These are phyloP conservation scores for Lysandra bellargus DNA, from an alignment of 2,888 invertebrate species.

Conservation along the genomic window DNA sequence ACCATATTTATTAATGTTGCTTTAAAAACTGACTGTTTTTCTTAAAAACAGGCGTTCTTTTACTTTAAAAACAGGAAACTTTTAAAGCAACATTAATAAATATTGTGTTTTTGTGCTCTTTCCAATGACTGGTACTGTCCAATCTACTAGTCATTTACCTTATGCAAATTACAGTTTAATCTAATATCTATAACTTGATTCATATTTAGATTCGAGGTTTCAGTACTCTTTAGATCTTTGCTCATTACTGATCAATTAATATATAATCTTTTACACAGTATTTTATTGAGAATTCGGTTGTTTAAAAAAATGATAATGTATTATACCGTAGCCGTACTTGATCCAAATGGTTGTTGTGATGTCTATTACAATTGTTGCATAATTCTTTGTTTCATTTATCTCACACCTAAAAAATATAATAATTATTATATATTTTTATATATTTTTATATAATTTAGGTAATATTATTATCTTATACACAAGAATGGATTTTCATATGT, in stretches of 20 bases:
- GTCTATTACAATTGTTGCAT: slow-evolving; percentile 78
- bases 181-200: background rate
- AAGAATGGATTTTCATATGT: too few species aligned
- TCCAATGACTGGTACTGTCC: too few species aligned
- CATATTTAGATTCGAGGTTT: background rate
- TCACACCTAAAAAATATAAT: background rate
- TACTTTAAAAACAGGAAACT: too few species aligned
- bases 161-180: background rate
- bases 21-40: too few species aligned
- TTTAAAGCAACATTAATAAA: too few species aligned
- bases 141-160: too few species aligned
- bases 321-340: slow-evolving; percentile 54
- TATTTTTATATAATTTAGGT: too few species aligned
- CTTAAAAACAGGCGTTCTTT: too few species aligned
- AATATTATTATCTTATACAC: too few species aligned
- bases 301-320: slow-evolving; percentile 46
- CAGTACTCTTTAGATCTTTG: background rate
- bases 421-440: too few species aligned
- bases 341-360: slow-evolving; percentile 80
- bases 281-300: slow-evolving; percentile 31
- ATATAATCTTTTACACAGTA: background rate
- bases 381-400: slow-evolving; percentile 44
- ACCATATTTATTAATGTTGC: too few species aligned
- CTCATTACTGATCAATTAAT: background rate
- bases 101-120: too few species aligned